Conservation (phyloP, 2,797 vertebrate species). For the Hybognathus amarus region DNA sequence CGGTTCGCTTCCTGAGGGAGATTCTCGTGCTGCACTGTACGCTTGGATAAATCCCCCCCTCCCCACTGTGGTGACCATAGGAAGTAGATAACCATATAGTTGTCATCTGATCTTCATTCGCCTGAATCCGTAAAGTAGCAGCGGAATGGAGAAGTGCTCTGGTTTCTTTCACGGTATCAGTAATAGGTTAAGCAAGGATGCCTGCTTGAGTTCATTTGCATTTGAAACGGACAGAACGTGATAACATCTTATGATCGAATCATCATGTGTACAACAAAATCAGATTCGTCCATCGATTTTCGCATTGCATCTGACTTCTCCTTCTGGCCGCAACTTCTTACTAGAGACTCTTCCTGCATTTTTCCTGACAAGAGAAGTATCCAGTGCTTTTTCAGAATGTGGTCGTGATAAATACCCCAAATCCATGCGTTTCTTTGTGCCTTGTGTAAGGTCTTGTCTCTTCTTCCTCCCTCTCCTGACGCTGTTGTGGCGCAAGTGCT, state of each 20-base stretch:
- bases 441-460: constrained; percentile 6
- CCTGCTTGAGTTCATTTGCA: constrained; percentile 82
- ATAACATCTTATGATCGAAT: constrained; percentile 51
- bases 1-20: constrained; percentile 52
- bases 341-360: neutral
- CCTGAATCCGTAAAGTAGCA: constrained; percentile 80
- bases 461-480: neutral
- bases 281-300: constrained; percentile 31
- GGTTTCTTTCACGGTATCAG: constrained; percentile 78
- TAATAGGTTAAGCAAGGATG: constrained; percentile 78
- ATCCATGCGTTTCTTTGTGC: neutral
- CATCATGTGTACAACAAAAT: constrained; percentile 52
- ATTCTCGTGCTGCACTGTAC: constrained; percentile 43
- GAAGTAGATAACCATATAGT: constrained; percentile 81
- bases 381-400: neutral
- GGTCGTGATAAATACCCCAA: neutral
- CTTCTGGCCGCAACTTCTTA: neutral
- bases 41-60: constrained; percentile 51
- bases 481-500: constrained; percentile 46
- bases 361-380: neutral
- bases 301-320: constrained; percentile 24
- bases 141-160: constrained; percentile 71
- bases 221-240: constrained; percentile 69
- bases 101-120: constrained; percentile 80
- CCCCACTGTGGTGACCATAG: constrained; percentile 52